phyloP scores from a whole-genome alignment of 2,113 vertebrate species.

The Mirounga angustirostris region DNA sequence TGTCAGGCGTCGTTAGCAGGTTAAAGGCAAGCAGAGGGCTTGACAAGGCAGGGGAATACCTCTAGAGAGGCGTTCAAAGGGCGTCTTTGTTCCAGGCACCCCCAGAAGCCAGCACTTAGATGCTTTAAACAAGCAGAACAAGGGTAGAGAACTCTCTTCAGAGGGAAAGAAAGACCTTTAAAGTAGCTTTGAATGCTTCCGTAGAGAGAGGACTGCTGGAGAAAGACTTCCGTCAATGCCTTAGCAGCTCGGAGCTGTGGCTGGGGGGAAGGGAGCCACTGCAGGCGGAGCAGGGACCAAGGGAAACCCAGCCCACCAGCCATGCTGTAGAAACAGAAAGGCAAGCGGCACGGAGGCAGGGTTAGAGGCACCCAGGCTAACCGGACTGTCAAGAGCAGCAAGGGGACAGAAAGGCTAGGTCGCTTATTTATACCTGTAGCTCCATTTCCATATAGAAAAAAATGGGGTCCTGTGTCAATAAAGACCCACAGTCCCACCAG shows the following conservation, averaged over 20 bases:
- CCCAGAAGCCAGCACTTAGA: background rate
- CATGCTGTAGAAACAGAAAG: background rate
- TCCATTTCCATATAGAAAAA: background rate
- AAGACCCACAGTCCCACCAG: background rate
- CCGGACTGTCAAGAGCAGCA: background rate
- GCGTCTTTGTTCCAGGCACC: background rate
- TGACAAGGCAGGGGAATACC: background rate
- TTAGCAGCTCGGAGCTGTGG: background rate
- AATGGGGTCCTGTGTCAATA: background rate
- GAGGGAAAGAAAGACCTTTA: slow-evolving; percentile 41
- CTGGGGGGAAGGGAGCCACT: background rate
- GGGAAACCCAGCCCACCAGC: background rate
- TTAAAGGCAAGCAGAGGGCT: background rate
- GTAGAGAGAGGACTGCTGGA: background rate
- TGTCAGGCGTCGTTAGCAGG: background rate
- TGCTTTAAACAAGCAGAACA: background rate
- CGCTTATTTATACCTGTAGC: background rate
- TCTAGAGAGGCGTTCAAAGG: background rate
- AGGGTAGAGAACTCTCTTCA: slow-evolving; percentile 20
- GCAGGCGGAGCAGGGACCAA: background rate
- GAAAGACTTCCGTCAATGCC: background rate
- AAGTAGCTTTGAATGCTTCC: slow-evolving; percentile 15
- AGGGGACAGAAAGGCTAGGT: background rate
- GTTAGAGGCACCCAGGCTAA: background rate
- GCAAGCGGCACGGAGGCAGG: background rate